These are phyloP conservation scores for Neoarius graeffei DNA, from an alignment of 2,113 vertebrate genomes.

Conservation along the genomic window DNA sequence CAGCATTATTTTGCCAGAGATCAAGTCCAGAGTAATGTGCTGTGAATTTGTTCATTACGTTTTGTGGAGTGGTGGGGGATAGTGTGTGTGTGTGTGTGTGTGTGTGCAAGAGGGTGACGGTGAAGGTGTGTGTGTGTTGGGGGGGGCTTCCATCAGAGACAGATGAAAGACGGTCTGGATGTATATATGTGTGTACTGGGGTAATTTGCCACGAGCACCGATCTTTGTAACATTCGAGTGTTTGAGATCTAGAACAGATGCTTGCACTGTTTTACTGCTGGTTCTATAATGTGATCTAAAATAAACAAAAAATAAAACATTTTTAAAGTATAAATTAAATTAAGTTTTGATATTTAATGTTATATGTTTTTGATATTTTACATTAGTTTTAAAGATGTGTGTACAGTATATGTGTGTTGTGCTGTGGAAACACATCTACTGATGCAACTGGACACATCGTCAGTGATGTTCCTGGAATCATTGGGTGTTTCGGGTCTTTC, in stretches of 20 bases:
- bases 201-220: neutral
- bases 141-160: neutral
- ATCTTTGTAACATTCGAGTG: neutral
- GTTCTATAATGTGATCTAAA: neutral
- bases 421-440: no score
- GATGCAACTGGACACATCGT: no score
- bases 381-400: neutral
- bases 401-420: neutral
- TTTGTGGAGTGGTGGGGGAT: conserved; percentile 73
- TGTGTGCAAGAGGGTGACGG: conserved; percentile 32
- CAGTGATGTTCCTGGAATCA: no score
- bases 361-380: no score
- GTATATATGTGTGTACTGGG: neutral
- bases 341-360: neutral
- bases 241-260: conserved; percentile 2
- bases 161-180: neutral
- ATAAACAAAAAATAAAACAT: neutral
- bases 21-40: conserved; percentile 99
- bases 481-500: no score
- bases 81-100: conserved; percentile 37
- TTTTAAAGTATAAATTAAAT: neutral
- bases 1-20: conserved; percentile 99
- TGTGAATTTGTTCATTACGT: conserved; percentile 99
- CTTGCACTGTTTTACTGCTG: neutral
- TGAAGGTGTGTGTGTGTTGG: conserved; percentile 6